A percentile compares a stretch with the other conserved stretches of the same genome.
phyloP scores from a whole-genome alignment of 1,140 invertebrate species.

The Pseudomyrmex pallidus region DNA sequence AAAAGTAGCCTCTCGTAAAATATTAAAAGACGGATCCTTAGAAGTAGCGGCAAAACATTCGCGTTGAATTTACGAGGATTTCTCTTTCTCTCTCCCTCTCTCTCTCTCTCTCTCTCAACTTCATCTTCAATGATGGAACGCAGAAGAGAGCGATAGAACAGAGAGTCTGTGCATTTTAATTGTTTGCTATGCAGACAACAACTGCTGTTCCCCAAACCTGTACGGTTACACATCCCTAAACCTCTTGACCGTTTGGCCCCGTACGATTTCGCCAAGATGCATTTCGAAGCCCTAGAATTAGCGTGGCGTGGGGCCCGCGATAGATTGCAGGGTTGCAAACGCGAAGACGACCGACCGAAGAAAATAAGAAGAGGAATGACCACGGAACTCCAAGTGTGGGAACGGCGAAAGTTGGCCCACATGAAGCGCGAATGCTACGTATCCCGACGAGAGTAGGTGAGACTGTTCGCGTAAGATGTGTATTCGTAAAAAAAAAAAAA shows the following conservation, averaged over 20 bases:
- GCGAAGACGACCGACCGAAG: slow-evolving; percentile 54
- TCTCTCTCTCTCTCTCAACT: slow-evolving; percentile 61
- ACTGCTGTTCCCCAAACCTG: background rate
- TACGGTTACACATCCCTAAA: slow-evolving; percentile 51
- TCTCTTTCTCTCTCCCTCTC: slow-evolving; percentile 38
- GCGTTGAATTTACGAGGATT: slow-evolving; percentile 62
- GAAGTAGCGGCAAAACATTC: slow-evolving; percentile 46
- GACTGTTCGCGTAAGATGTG: background rate
- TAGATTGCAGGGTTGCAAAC: slow-evolving; percentile 81
- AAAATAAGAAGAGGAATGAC: slow-evolving; percentile 68
- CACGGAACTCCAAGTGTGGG: slow-evolving; percentile 71
- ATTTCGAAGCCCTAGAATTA: slow-evolving; percentile 82
- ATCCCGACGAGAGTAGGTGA: background rate
- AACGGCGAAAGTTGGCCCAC: slow-evolving; percentile 66
- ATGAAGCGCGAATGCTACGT: slow-evolving; percentile 60
- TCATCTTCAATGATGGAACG: slow-evolving; percentile 57
- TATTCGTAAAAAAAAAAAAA: background rate
- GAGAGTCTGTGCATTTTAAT: slow-evolving; percentile 64
- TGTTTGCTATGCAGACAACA: slow-evolving; percentile 66
- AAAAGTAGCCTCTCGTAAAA: slow-evolving; percentile 19
- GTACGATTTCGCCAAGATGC: slow-evolving; percentile 79
- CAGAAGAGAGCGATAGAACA: background rate
- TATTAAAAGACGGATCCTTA: slow-evolving; percentile 46
- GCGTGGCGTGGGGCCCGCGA: slow-evolving; percentile 75
- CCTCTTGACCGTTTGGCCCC: slow-evolving; percentile 29